phyloP scores from a whole-genome alignment of 2,888 invertebrate genomes.

The Lithophane leautieri region DNA sequence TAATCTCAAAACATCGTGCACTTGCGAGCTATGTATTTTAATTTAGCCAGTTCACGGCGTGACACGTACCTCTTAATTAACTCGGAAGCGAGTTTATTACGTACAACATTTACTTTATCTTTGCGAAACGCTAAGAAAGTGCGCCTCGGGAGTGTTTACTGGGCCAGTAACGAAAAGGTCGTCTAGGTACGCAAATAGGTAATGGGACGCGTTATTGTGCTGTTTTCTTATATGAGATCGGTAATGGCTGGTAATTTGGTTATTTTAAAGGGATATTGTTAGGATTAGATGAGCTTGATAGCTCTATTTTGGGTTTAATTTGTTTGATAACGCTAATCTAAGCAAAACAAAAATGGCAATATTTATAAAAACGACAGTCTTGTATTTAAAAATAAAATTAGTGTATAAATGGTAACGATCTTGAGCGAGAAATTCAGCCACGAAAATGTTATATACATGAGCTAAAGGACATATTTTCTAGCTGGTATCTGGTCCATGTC shows the following conservation, averaged over 20 bases:
- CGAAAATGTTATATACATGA: neutral
- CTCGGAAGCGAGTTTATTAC: conserved; percentile 72
- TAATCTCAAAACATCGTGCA: conserved; percentile 68
- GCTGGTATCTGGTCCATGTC: neutral
- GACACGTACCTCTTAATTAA: conserved; percentile 76
- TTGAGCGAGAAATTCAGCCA: neutral
- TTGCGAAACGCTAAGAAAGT: conserved; percentile 61
- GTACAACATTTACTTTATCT: conserved; percentile 71
- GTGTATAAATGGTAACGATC: neutral
- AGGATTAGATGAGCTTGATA: neutral
- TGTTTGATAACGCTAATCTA: neutral
- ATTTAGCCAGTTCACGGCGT: conserved; percentile 69
- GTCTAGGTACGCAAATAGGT: conserved; percentile 39
- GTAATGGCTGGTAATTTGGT: conserved; percentile 22
- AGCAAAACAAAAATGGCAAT: neutral
- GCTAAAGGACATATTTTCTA: neutral
- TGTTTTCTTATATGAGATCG: conserved; percentile 30
- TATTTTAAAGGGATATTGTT: conserved; percentile 14
- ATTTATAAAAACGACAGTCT: no score
- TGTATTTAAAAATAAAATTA: neutral
- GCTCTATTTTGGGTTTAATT: neutral
- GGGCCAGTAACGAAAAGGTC: conserved; percentile 44
- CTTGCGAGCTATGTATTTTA: conserved; percentile 72
- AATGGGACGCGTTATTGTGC: conserved; percentile 14
- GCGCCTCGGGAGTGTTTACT: conserved; percentile 58